Evolutionary conservation across 2,797 vertebrate species (phyloP).

Genomic region (Mormyrus hasselquistii): DNA sequence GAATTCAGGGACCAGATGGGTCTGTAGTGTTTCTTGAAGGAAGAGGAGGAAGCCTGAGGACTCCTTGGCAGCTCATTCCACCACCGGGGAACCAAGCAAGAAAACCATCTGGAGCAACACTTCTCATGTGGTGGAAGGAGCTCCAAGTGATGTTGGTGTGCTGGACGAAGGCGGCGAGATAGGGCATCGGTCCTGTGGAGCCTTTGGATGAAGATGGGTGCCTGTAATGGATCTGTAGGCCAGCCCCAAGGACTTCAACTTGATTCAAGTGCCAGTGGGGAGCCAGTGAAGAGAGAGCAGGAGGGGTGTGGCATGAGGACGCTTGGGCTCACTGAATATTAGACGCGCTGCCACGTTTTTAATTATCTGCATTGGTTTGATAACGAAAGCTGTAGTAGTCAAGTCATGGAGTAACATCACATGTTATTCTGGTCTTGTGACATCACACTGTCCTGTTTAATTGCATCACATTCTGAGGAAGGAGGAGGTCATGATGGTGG

Average conservation of each 20-base stretch:
- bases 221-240: neutral
- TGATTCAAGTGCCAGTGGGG: neutral
- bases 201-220: neutral
- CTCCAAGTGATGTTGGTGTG: neutral
- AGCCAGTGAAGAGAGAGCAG: neutral
- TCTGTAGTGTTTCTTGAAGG: neutral
- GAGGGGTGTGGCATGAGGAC: neutral
- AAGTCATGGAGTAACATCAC: neutral
- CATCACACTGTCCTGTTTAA: neutral
- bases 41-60: neutral
- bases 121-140: neutral
- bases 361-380: neutral
- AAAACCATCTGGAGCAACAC: neutral
- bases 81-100: neutral
- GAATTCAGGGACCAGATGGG: neutral
- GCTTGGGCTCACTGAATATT: neutral
- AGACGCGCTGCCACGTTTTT: neutral
- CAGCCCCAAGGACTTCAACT: neutral
- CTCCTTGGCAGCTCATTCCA: neutral
- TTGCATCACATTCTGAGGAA: neutral
- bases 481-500: neutral
- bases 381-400: neutral
- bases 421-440: neutral
- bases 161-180: neutral
- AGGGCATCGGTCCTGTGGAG: neutral